A percentile compares a stretch with the other conserved stretches of the same genome.
Conservation (phyloP, 2,113 vertebrate genomes). For the Polyodon spathula region DNA sequence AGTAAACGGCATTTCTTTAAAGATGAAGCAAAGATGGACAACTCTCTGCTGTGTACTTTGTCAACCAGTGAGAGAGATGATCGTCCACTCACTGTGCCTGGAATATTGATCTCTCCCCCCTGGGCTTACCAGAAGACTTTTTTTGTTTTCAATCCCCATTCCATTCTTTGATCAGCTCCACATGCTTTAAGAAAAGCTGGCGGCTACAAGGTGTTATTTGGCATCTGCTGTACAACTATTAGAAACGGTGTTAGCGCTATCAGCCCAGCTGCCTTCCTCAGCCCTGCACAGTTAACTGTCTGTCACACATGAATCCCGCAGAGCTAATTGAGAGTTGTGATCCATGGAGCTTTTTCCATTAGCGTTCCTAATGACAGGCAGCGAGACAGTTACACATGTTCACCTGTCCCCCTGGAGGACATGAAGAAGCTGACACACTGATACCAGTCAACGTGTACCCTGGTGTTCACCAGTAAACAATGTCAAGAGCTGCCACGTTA, state of each 20-base stretch:
- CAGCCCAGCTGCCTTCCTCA: constrained; percentile 66
- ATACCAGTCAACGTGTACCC: constrained; percentile 48
- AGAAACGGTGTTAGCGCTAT: constrained; percentile 42
- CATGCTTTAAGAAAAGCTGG: constrained; percentile 26
- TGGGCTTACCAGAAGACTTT: background rate
- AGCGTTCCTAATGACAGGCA: constrained; percentile 76
- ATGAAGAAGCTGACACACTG: too few relatives aligned
- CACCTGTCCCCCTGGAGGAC: constrained; percentile 51
- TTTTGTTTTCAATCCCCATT: background rate
- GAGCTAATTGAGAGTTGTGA: constrained; percentile 88
- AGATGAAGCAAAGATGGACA: too few relatives aligned
- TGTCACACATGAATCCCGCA: constrained; percentile 71
- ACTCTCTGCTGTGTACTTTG: too few relatives aligned
- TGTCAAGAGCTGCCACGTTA: background rate
- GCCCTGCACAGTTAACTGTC: constrained; percentile 71
- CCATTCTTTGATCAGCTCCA: background rate
- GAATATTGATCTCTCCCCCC: too few relatives aligned
- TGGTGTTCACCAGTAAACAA: constrained; percentile 21
- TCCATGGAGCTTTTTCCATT: constrained; percentile 76
- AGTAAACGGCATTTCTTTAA: too few relatives aligned
- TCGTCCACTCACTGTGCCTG: too few relatives aligned
- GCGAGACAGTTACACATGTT: constrained; percentile 69
- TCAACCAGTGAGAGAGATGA: too few relatives aligned
- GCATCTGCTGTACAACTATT: constrained; percentile 51
- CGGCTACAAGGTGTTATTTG: constrained; percentile 42